phyloP scores from a whole-genome alignment of 2,113 vertebrate genomes.

The Acanthochromis polyacanthus region DNA sequence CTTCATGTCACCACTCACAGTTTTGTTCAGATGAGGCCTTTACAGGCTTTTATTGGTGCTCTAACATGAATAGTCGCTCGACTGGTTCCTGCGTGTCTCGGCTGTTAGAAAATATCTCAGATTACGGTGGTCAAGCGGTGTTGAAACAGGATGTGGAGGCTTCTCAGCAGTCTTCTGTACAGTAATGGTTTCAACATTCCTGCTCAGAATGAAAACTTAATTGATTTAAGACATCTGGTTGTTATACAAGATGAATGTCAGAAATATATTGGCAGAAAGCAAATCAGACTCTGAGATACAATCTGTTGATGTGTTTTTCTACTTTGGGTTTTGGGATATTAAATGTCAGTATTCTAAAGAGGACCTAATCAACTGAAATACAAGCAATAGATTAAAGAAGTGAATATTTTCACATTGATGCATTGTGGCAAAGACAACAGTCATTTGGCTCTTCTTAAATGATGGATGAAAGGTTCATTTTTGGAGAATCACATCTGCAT shows the following conservation, averaged over 20 bases:
- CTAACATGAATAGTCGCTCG: slow-evolving; percentile 30
- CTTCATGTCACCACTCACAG: not conserved
- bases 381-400: not conserved
- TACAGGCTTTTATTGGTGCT: slow-evolving; percentile 1
- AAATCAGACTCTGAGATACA: not conserved
- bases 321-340: slow-evolving; percentile 9
- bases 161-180: not conserved
- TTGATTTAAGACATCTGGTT: slow-evolving; percentile 6
- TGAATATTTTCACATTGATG: not conserved
- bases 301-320: slow-evolving; percentile 17
- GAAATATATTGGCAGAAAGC: not conserved
- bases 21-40: slow-evolving; percentile 2
- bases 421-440: not conserved
- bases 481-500: no score
- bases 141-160: slow-evolving; percentile 2
- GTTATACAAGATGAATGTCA: slow-evolving; percentile 1
- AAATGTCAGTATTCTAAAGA: slow-evolving; percentile 27
- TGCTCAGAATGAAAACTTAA: slow-evolving; percentile 7
- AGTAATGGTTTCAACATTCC: slow-evolving; percentile 13
- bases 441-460: not conserved
- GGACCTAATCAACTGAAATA: slow-evolving; percentile 7
- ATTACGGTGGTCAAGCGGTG: slow-evolving; percentile 40
- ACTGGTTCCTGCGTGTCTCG: slow-evolving; percentile 40
- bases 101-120: slow-evolving; percentile 36
- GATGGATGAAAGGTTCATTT: no score